Conservation (phyloP, 2,113 vertebrate species). For the Campylorhamphus procurvoides region DNA sequence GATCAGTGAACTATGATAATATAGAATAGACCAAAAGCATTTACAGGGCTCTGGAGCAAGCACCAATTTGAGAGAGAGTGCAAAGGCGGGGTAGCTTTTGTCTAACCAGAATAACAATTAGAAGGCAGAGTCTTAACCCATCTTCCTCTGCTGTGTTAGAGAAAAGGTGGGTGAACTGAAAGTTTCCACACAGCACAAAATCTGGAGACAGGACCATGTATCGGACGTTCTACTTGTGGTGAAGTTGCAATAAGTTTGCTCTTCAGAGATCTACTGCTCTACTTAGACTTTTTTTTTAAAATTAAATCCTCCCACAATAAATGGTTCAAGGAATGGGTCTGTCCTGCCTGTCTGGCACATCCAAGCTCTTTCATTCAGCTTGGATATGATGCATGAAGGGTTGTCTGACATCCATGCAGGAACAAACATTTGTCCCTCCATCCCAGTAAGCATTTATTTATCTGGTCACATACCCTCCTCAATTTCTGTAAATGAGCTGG, state of each 20-base stretch:
- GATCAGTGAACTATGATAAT: background rate
- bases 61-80: fast-evolving
- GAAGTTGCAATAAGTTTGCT: background rate
- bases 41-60: fast-evolving
- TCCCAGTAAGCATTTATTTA: background rate
- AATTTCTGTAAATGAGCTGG: background rate
- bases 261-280: background rate
- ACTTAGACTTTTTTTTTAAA: background rate
- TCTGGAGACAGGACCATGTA: fast-evolving
- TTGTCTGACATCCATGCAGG: background rate
- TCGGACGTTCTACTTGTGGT: fast-evolving
- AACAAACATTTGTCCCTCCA: background rate
- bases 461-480: background rate
- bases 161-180: background rate
- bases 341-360: background rate
- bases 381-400: background rate
- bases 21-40: background rate
- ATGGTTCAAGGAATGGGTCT: background rate
- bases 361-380: background rate
- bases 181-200: background rate
- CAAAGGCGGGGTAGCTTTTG: fast-evolving
- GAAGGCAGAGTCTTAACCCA: background rate
- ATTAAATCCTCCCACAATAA: background rate
- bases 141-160: background rate
- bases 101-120: background rate